Percentiles rank a stretch among this genome's conserved stretches.
phyloP scores from a whole-genome alignment of 1,140 invertebrate species.

The Drosophila grimshawi region DNA sequence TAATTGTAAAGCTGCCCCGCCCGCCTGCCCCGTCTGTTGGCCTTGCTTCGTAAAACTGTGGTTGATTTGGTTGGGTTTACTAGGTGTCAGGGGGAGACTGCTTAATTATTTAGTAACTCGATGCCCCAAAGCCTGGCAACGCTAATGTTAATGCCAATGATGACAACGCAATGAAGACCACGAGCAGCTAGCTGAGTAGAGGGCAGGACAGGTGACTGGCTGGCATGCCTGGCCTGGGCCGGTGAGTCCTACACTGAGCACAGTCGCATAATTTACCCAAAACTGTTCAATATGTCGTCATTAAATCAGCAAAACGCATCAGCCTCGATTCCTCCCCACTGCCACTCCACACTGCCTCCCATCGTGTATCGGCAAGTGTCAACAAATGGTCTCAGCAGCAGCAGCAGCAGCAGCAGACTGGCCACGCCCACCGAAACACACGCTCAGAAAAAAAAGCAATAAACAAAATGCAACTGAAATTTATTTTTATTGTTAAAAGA shows the following conservation, averaged over 20 bases:
- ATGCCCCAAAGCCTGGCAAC: slow-evolving; percentile 59
- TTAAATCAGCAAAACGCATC: slow-evolving; percentile 51
- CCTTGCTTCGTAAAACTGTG: slow-evolving; percentile 35
- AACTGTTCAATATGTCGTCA: slow-evolving; percentile 69
- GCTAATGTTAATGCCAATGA: slow-evolving; percentile 55
- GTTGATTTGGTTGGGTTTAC: slow-evolving; percentile 54
- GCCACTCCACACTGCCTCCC: not conserved
- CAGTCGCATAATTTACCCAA: slow-evolving; percentile 62
- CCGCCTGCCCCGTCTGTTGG: not conserved
- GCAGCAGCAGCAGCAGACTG: slow-evolving; percentile 29
- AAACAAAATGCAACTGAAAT: no score
- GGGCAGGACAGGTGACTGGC: not conserved
- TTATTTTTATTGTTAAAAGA: no score
- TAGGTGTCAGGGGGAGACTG: slow-evolving; percentile 60
- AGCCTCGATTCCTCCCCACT: not conserved
- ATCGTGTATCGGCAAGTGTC: slow-evolving; percentile 44
- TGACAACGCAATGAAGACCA: not conserved
- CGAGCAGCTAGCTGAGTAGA: not conserved
- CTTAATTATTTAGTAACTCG: slow-evolving; percentile 75
- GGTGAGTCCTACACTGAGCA: not conserved
- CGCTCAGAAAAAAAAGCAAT: not conserved
- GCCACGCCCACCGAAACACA: slow-evolving; percentile 1
- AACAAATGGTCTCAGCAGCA: slow-evolving; percentile 38
- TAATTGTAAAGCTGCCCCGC: no score
- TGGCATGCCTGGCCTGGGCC: no score